phyloP scores from a whole-genome alignment of 2,888 invertebrate genomes.

The Pecten maximus region DNA sequence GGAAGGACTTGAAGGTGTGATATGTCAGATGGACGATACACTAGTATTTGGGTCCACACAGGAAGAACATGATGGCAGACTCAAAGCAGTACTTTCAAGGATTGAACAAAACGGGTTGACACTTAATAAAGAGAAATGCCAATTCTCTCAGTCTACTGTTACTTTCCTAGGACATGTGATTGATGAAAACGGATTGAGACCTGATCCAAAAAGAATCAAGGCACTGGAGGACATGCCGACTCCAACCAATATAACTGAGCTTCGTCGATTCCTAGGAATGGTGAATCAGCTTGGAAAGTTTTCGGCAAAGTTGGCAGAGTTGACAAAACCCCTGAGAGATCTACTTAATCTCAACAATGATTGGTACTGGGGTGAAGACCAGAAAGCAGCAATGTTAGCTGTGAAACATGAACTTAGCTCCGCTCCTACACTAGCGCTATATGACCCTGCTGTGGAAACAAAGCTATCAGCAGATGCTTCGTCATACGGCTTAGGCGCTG shows the following conservation, averaged over 20 bases:
- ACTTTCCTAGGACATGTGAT: conserved; percentile 39
- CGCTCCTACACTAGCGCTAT: conserved; percentile 74
- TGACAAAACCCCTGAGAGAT: conserved; percentile 51
- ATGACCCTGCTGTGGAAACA: conserved; percentile 59
- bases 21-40: conserved; percentile 51
- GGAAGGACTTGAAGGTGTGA: conserved; percentile 48
- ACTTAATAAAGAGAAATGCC: conserved; percentile 46
- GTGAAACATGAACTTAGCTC: conserved; percentile 71
- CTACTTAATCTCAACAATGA: conserved; percentile 45
- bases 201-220: conserved; percentile 37
- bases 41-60: conserved; percentile 39
- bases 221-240: conserved; percentile 46
- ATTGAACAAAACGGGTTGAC: conserved; percentile 36
- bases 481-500: too few relatives aligned
- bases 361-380: conserved; percentile 55
- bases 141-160: not conserved
- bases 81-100: conserved; percentile 16
- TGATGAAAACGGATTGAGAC: not conserved
- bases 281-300: conserved; percentile 58
- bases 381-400: conserved; percentile 65
- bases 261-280: conserved; percentile 54
- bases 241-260: conserved; percentile 51
- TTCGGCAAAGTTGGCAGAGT: conserved; percentile 45
- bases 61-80: conserved; percentile 45
- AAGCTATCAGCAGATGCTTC: not conserved